Base-by-base conservation (phyloP, 2,113 vertebrate species). In the Thalassarche chlororhynchos region DNA sequence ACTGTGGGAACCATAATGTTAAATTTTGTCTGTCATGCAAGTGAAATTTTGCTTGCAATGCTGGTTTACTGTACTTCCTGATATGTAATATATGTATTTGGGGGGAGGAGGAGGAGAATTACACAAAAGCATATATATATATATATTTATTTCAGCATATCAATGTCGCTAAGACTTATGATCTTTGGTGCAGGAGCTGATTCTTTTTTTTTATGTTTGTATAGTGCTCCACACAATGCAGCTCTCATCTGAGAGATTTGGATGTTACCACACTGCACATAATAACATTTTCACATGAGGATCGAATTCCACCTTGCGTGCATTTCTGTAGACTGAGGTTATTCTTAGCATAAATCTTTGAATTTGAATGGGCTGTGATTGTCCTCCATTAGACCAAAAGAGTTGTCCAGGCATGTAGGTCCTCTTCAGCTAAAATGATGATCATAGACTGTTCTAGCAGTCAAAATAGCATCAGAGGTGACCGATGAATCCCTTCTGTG, bases 1-100 rank as follows among this genome's bases (percentile, higher is more conserved):
- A 77, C 97, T 93, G 32, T 95, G 98, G 98, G 98, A 97, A 96
- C 84, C 78, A 46, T 97, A 96, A 96, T 55, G 97, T 97, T 94
- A 95, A 93, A 91, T 98, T 96, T 95, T 9, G 44, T 91, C 92
- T 96, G 90, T 84, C 47, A 24, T 60, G 68, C 49, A 84, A 95
- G 87, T 78, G 86, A 94, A 93, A 96, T 93, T 65, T 93, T 32
- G 55, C 91, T 97, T 81, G 66, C 95, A 84, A 4, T 69, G 54
- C 80, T 93, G 95, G 91, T 72, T 97, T 94, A 84, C 55, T 95
- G 38, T 88, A 77, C 32, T 87, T 96, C 68, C 87, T 96, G 84
- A 71, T 90, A 68, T 68, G 29, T 47, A 91, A 91, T 96, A 89
- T 24, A 18, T 47, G 62, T 68, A 29, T 60, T 44, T 78, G 5